Evolutionary conservation across 2,113 vertebrate species (phyloP), one percentile per base, ranked within the genome.

Genomic region (Leucopternis melanops): DNA sequence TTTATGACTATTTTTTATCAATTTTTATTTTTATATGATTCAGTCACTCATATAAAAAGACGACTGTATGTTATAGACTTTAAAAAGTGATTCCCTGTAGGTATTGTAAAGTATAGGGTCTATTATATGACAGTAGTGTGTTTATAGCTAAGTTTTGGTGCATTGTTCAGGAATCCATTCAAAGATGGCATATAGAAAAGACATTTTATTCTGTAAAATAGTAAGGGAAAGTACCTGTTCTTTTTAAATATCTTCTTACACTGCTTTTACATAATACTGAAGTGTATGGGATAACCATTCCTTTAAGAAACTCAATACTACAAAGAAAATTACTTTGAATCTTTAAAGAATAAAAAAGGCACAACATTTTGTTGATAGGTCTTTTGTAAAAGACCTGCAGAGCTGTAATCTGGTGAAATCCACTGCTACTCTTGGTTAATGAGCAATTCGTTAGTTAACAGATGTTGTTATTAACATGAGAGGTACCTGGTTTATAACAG

Each of bases 1-100:
- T 97, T 97, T 97, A 97, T 97, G 97, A 87, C 88, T 96, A 96
- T 97, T 97, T 98, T 98, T 97, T 95, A 98, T 97, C 97, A 96
- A 96, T 97, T 98, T 96, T 97, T 98, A 97, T 98, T 98, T 98
- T 98, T 96, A 97, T 95, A 81, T 94, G 88, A 97, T 78, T 97
- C 92, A 96, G 81, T 86, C 82, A 66, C 87, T 95, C 92, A 90
- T 91, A 86, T 97, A 97, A 93, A 97, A 97, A 66, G 86, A 66
- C 58, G 86, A 88, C 82, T 91, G 90, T 91, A 95, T 88, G 90
- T 97, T 97, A 97, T 65, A 97, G 96, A 96, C 93, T 96, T 97
- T 96, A 91, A 85, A 97, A 97, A 97, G 95, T 42, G 52, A 95
- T 95, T 98, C 94, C 92, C 95, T 91, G 77, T 67, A 97, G 95